phyloP scores from a whole-genome alignment of 2,888 invertebrate species.

The Drepana falcataria region DNA sequence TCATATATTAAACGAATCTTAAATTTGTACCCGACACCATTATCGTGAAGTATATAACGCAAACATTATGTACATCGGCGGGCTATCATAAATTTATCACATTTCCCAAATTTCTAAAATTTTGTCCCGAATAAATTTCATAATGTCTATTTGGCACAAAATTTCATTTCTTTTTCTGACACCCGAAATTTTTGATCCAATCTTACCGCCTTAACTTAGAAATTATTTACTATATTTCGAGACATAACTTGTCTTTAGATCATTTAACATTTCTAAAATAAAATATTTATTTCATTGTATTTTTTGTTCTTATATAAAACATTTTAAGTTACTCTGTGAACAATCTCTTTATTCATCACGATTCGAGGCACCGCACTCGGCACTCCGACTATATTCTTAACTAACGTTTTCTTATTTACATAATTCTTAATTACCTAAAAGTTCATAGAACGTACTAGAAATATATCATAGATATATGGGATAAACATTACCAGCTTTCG shows the following conservation, averaged over 20 bases:
- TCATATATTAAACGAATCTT: conserved; percentile 17
- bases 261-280: conserved; percentile 14
- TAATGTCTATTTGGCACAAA: conserved; percentile 74
- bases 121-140: conserved; percentile 70
- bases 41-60: conserved; percentile 29
- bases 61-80: conserved; percentile 53
- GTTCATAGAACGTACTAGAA: conserved; percentile 98
- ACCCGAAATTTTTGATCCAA: conserved; percentile 14
- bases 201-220: conserved; percentile 15
- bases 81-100: conserved; percentile 30
- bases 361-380: conserved; percentile 17
- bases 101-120: conserved; percentile 44
- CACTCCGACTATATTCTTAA: conserved; percentile 12
- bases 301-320: conserved; percentile 21
- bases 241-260: conserved; percentile 26
- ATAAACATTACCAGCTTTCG: conserved; percentile 87
- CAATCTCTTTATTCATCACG: conserved; percentile 43
- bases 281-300: conserved; percentile 20
- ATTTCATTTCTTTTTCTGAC: conserved; percentile 34
- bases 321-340: conserved; percentile 22
- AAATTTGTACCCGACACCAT: conserved; percentile 51
- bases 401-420: conserved; percentile 48
- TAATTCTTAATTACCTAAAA: conserved; percentile 57
- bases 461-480: conserved; percentile 99
- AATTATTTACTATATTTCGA: conserved; percentile 16